Conservation (phyloP, 1,140 invertebrate species). For the Scaptodrosophila lebanonensis region DNA sequence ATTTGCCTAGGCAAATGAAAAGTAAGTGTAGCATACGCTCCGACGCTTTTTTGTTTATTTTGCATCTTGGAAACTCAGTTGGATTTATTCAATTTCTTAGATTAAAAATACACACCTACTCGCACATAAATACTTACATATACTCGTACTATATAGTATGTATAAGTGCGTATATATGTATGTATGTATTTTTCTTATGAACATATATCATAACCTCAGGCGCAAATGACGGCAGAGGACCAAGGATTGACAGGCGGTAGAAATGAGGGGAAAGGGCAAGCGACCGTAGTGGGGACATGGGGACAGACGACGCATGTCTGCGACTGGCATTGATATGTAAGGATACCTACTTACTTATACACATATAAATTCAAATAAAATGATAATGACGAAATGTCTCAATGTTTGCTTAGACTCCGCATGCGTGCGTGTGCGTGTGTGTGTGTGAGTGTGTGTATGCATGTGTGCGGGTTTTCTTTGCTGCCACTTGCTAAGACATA, state of each 20-base stretch:
- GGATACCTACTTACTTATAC: too few relatives aligned
- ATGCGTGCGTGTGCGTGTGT: constrained; percentile 4
- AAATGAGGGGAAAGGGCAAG: constrained; percentile 17
- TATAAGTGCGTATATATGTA: constrained; percentile 1
- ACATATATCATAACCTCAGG: constrained; percentile 34
- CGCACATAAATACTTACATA: too few relatives aligned
- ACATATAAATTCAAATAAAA: constrained; percentile 65
- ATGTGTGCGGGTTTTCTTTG: constrained; percentile 20
- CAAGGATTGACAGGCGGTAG: constrained; percentile 26
- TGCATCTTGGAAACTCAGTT: constrained; percentile 12
- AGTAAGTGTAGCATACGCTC: constrained; percentile 7
- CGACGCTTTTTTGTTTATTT: constrained; percentile 34
- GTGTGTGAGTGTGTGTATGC: neutral
- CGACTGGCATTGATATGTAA: constrained; percentile 3
- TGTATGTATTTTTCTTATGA: constrained; percentile 36
- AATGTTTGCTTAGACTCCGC: constrained; percentile 51
- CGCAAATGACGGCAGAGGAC: constrained; percentile 33
- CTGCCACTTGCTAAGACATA: constrained; percentile 28
- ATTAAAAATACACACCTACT: too few relatives aligned
- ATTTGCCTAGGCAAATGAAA: constrained; percentile 36
- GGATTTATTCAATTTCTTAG: constrained; percentile 15
- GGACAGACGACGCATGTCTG: neutral
- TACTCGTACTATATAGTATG: constrained; percentile 32
- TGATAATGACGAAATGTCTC: constrained; percentile 65
- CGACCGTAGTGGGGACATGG: neutral